phyloP scores from a whole-genome alignment of 2,888 invertebrate genomes.

The Mythimna pallens region DNA sequence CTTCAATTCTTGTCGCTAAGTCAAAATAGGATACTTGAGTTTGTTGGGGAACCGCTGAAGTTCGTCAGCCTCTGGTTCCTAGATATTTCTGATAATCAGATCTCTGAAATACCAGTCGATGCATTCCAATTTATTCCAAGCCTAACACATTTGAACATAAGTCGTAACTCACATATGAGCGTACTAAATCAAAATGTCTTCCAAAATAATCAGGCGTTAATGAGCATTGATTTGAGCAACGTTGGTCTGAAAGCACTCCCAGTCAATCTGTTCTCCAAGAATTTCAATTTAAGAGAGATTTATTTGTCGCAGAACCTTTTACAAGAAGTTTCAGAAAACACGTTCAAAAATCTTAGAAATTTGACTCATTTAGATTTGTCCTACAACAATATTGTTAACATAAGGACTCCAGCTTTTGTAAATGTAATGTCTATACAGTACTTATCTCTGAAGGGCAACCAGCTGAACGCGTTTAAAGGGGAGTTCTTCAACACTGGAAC shows the following conservation, averaged over 20 bases:
- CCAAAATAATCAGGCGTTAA: constrained; percentile 92
- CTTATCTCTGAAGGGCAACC: constrained; percentile 94
- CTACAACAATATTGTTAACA: constrained; percentile 94
- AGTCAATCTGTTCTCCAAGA: constrained; percentile 93
- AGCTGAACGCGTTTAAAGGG: constrained; percentile 94
- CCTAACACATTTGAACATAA: constrained; percentile 94
- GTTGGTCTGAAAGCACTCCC: constrained; percentile 94
- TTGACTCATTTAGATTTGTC: constrained; percentile 94
- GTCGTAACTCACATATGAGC: constrained; percentile 93
- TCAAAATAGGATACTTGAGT: constrained; percentile 93
- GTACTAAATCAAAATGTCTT: constrained; percentile 92
- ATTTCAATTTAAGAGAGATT: constrained; percentile 92
- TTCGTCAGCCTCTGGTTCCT: constrained; percentile 92
- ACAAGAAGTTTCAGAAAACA: constrained; percentile 94
- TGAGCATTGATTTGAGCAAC: constrained; percentile 93
- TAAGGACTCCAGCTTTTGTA: constrained; percentile 94
- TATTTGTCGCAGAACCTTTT: constrained; percentile 94
- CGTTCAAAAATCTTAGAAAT: constrained; percentile 94
- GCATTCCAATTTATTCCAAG: constrained; percentile 92
- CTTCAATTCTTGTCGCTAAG: constrained; percentile 93
- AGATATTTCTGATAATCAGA: constrained; percentile 95
- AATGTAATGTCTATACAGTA: constrained; percentile 94
- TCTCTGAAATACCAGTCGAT: constrained; percentile 93
- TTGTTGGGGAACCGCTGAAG: constrained; percentile 92
- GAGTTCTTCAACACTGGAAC: constrained; percentile 96